phyloP scores from a whole-genome alignment of 2,797 vertebrate genomes.

The Apogon talboti region DNA sequence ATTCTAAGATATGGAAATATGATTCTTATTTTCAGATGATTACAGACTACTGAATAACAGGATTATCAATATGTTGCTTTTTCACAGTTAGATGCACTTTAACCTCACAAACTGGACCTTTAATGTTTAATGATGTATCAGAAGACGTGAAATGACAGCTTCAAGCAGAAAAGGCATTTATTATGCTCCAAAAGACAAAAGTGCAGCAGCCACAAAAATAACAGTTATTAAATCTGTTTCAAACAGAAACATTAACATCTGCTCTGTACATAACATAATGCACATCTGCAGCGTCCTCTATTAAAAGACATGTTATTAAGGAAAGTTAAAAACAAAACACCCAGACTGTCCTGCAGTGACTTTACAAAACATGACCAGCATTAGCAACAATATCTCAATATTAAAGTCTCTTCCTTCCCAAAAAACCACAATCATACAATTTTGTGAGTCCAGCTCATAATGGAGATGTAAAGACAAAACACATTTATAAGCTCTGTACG shows the following conservation, averaged over 20 bases:
- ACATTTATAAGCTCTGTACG: conserved; percentile 51
- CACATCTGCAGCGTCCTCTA: conserved; percentile 52
- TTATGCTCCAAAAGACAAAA: conserved; percentile 76
- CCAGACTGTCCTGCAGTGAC: conserved; percentile 88
- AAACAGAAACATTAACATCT: conserved; percentile 65
- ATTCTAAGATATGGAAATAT: too few relatives aligned
- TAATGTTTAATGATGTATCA: not conserved
- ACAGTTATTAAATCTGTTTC: conserved; percentile 68
- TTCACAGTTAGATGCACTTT: too few relatives aligned
- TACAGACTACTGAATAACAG: too few relatives aligned
- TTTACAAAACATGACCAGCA: conserved; percentile 88
- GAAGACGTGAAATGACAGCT: conserved; percentile 21
- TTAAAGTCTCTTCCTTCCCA: conserved; percentile 43
- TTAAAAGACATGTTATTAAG: conserved; percentile 58
- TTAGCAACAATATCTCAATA: conserved; percentile 63
- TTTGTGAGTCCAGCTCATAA: conserved; percentile 83
- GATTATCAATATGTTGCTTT: too few relatives aligned
- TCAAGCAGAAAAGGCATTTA: conserved; percentile 78
- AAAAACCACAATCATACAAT: conserved; percentile 28
- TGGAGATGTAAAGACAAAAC: conserved; percentile 53
- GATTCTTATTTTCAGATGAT: too few relatives aligned
- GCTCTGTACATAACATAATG: conserved; percentile 33
- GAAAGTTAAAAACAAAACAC: conserved; percentile 60
- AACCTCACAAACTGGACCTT: too few relatives aligned
- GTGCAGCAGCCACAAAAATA: conserved; percentile 71